Evolutionary conservation across 2,797 vertebrate species (phyloP).

Genomic region (Myotis pilosus): DNA sequence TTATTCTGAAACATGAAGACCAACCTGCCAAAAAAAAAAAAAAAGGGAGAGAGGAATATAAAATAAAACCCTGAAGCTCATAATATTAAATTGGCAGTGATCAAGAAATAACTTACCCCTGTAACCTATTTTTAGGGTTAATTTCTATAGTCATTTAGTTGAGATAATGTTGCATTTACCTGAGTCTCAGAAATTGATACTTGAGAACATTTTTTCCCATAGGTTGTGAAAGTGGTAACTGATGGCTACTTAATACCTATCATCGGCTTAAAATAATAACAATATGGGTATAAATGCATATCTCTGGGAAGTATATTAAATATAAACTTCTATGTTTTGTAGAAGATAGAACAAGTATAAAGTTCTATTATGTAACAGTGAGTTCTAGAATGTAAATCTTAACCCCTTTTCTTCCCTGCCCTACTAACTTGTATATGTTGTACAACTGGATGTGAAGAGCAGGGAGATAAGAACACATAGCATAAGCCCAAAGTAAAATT

Average conservation of each 20-base stretch:
- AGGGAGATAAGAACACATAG: not conserved
- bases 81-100: not conserved
- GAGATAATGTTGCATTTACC: not conserved
- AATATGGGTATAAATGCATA: not conserved
- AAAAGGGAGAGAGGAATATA: not conserved
- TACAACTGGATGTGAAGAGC: not conserved
- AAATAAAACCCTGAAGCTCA: not conserved
- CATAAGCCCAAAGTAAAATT: not conserved
- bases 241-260: not conserved
- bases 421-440: not conserved
- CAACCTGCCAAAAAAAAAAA: slow-evolving; percentile 20
- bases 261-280: not conserved
- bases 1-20: slow-evolving; percentile 77
- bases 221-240: not conserved
- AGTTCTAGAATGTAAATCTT: not conserved
- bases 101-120: not conserved
- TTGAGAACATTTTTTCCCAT: not conserved
- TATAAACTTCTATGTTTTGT: not conserved
- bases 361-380: not conserved
- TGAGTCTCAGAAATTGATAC: not conserved
- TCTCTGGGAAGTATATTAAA: not conserved
- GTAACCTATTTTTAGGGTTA: not conserved
- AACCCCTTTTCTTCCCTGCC: not conserved
- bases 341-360: not conserved
- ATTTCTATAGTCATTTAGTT: not conserved